Evolutionary conservation across 2,113 vertebrate genomes (phyloP).

Genomic region (Phylloscopus trochilus): DNA sequence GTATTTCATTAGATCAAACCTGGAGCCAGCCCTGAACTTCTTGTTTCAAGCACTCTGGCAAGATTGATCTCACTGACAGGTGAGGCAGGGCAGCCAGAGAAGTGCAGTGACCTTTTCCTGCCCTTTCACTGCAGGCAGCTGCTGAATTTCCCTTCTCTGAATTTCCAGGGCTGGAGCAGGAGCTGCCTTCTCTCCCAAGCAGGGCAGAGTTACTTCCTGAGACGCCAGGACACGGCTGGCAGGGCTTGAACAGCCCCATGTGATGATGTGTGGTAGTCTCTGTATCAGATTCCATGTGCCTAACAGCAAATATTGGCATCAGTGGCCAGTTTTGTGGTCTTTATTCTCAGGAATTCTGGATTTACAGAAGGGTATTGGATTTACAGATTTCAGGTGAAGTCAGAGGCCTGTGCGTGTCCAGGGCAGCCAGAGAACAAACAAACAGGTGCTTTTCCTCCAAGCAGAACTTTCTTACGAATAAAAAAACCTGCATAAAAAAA

Average conservation of each 20-base stretch:
- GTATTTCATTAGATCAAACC: not conserved
- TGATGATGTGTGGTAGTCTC: no score
- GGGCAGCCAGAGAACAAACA: not conserved
- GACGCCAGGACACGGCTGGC: accelerated
- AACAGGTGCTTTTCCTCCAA: not conserved
- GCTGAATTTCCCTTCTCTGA: not conserved
- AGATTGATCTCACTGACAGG: not conserved
- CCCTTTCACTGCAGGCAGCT: not conserved
- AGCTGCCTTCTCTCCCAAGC: not conserved
- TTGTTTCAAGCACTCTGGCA: not conserved
- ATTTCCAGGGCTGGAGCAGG: not conserved
- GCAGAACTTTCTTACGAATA: not conserved
- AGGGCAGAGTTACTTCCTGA: not conserved
- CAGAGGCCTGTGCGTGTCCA: not conserved
- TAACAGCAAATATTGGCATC: not conserved
- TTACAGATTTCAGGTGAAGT: not conserved
- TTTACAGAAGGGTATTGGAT: not conserved
- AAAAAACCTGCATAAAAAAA: not conserved
- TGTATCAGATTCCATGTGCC: accelerated
- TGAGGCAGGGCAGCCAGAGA: not conserved
- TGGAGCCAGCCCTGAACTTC: not conserved
- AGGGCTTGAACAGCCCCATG: not conserved
- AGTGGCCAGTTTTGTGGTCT: not conserved
- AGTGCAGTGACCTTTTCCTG: not conserved
- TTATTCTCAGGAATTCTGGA: not conserved